These are phyloP conservation scores for Hirtodrosophila trivittata DNA, from an alignment of 2,888 invertebrate species.

Conservation along the genomic window DNA sequence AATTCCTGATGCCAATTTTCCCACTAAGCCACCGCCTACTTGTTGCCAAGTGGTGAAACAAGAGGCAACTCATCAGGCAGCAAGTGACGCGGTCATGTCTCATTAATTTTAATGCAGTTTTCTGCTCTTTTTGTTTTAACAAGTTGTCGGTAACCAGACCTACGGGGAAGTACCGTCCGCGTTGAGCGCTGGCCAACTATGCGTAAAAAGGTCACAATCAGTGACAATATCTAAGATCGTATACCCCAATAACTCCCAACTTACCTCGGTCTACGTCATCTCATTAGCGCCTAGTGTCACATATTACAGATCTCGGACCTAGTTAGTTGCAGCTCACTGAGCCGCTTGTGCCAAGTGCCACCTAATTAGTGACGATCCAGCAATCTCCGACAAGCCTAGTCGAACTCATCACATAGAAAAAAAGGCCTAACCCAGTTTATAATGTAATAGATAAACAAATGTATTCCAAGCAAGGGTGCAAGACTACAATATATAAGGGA, in stretches of 20 bases:
- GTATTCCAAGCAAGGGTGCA: no score
- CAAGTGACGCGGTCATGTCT: constrained; percentile 26
- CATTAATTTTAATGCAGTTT: constrained; percentile 52
- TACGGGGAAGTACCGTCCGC: constrained; percentile 1
- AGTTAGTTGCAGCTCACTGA: constrained; percentile 28
- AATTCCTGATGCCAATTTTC: constrained; percentile 51
- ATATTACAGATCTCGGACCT: constrained; percentile 9
- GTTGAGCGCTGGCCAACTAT: constrained; percentile 10
- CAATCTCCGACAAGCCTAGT: constrained; percentile 27
- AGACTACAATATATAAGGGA: no score
- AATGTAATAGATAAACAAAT: no score
- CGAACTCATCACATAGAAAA: no score
- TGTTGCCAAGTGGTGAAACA: constrained; percentile 22
- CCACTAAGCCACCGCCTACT: constrained; percentile 10
- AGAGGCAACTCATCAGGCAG: constrained; percentile 19
- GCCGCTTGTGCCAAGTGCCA: constrained; percentile 10
- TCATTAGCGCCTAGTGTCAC: constrained; percentile 43
- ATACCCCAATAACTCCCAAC: no score
- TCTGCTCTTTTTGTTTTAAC: background rate
- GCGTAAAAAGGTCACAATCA: constrained; percentile 50
- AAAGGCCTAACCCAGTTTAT: background rate
- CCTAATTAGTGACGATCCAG: constrained; percentile 67
- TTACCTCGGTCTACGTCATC: constrained; percentile 24
- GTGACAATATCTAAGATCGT: constrained; percentile 26
- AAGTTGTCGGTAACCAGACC: constrained; percentile 20